Evolutionary conservation across 2,113 vertebrate genomes (phyloP).

Genomic region (Paralichthys olivaceus): DNA sequence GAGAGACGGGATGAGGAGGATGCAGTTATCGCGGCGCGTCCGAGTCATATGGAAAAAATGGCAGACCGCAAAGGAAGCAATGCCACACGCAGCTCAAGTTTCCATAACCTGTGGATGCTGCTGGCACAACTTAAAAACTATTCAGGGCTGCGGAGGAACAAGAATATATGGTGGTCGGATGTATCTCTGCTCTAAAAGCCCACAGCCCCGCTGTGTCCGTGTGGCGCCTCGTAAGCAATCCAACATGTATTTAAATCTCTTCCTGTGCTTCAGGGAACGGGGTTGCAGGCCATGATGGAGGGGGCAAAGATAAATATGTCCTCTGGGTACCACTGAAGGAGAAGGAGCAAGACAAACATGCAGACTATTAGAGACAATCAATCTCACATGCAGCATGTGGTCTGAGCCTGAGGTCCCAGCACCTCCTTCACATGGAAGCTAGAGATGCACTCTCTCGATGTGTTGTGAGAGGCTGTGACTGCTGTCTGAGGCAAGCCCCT

Average conservation of each 20-base stretch:
- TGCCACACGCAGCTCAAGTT: conserved; percentile 55
- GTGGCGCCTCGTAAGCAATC: conserved; percentile 57
- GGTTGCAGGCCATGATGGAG: conserved; percentile 46
- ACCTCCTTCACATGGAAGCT: neutral
- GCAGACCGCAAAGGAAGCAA: conserved; percentile 53
- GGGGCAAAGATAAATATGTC: conserved; percentile 50
- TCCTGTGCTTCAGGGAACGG: conserved; percentile 51
- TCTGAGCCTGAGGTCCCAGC: neutral
- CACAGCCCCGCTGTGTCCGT: conserved; percentile 43
- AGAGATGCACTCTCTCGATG: neutral
- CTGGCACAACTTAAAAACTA: conserved; percentile 58
- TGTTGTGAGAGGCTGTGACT: conserved; percentile 6
- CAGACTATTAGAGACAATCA: conserved; percentile 10
- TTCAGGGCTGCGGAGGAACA: conserved; percentile 64
- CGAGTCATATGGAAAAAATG: conserved; percentile 59
- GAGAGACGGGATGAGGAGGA: conserved; percentile 45
- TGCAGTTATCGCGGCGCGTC: conserved; percentile 22
- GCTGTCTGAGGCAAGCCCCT: neutral
- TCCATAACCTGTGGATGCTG: conserved; percentile 60
- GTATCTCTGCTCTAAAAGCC: conserved; percentile 28
- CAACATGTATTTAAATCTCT: conserved; percentile 52
- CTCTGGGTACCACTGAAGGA: conserved; percentile 1
- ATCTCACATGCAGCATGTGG: neutral
- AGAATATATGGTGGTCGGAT: conserved; percentile 48
- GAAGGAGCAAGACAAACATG: conserved; percentile 1